Evolutionary conservation across 2,888 invertebrate genomes (phyloP).

Genomic region (Peribatodes rhomboidaria): DNA sequence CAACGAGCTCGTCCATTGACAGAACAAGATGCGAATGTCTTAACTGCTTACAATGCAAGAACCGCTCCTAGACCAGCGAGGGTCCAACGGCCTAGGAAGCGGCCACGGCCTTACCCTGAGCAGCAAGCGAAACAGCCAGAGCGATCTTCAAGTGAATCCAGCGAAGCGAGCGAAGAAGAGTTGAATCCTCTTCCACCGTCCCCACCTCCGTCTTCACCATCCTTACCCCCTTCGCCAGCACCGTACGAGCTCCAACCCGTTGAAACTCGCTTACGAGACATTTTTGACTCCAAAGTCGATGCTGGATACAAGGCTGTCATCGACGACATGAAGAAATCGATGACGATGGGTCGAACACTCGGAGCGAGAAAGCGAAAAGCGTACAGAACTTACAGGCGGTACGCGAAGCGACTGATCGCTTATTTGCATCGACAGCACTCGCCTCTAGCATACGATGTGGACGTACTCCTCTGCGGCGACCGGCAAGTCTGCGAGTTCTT

Average conservation of each 20-base stretch:
- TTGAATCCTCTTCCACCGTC: slow-evolving; percentile 76
- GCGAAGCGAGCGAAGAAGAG: slow-evolving; percentile 84
- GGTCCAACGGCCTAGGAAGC: slow-evolving; percentile 70
- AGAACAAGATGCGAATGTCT: slow-evolving; percentile 83
- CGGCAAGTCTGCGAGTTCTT: slow-evolving; percentile 81
- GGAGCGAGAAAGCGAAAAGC: slow-evolving; percentile 81
- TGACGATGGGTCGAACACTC: slow-evolving; percentile 82
- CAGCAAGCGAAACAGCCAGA: slow-evolving; percentile 69
- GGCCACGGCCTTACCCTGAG: slow-evolving; percentile 74
- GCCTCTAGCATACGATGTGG: slow-evolving; percentile 82
- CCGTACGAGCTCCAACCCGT: slow-evolving; percentile 81
- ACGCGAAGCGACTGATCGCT: slow-evolving; percentile 80
- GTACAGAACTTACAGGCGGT: slow-evolving; percentile 80
- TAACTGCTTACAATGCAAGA: slow-evolving; percentile 83
- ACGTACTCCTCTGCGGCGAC: slow-evolving; percentile 80
- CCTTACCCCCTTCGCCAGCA: slow-evolving; percentile 77
- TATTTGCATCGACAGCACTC: slow-evolving; percentile 83
- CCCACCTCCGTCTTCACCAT: slow-evolving; percentile 80
- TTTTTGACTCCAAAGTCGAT: slow-evolving; percentile 83
- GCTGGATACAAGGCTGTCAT: slow-evolving; percentile 85
- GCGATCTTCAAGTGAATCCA: slow-evolving; percentile 79
- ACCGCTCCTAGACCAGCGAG: slow-evolving; percentile 79
- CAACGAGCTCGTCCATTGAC: slow-evolving; percentile 80
- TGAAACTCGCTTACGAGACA: slow-evolving; percentile 78
- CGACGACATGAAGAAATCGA: slow-evolving; percentile 85